Conservation (phyloP, 2,888 invertebrate genomes). For the Eristalis arbustorum region DNA sequence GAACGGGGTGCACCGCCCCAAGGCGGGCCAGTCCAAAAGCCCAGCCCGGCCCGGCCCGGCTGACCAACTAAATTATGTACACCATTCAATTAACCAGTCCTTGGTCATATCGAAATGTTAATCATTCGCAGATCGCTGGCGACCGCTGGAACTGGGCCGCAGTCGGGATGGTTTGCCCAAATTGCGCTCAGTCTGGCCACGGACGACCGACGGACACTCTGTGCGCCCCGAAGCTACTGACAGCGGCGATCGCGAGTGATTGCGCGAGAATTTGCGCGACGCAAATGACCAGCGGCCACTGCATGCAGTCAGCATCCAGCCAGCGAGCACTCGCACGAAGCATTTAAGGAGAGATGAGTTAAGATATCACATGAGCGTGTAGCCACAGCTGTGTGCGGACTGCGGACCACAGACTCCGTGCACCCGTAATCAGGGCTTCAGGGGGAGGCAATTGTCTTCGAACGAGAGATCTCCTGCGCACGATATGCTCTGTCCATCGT, state of each 20-base stretch:
- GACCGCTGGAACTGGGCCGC: not conserved
- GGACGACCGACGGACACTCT: not conserved
- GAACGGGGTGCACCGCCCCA: conserved; percentile 39
- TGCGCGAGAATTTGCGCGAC: conserved; percentile 16
- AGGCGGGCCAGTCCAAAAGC: conserved; percentile 56
- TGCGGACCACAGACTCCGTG: too few relatives aligned
- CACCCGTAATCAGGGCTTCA: conserved; percentile 52
- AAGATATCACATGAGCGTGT: conserved; percentile 66
- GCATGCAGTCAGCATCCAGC: not conserved
- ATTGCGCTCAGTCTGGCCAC: conserved; percentile 34
- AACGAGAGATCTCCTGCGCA: conserved; percentile 49
- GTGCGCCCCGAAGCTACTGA: conserved; percentile 61
- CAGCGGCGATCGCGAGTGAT: conserved; percentile 39
- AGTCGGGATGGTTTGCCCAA: conserved; percentile 35
- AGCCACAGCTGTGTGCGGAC: conserved; percentile 31
- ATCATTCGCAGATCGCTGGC: conserved; percentile 60
- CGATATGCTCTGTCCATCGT: conserved; percentile 23
- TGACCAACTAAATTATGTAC: conserved; percentile 61
- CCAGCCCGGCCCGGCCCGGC: conserved; percentile 1
- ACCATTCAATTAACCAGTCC: conserved; percentile 70
- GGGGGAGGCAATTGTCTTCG: conserved; percentile 62
- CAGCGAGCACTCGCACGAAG: conserved; percentile 42
- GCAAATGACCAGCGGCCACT: conserved; percentile 40
- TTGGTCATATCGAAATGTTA: conserved; percentile 70
- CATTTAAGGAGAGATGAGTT: conserved; percentile 67